These are phyloP conservation scores for Machaerirhynchus nigripectus DNA, from an alignment of 2,113 vertebrate species.

Conservation along the genomic window DNA sequence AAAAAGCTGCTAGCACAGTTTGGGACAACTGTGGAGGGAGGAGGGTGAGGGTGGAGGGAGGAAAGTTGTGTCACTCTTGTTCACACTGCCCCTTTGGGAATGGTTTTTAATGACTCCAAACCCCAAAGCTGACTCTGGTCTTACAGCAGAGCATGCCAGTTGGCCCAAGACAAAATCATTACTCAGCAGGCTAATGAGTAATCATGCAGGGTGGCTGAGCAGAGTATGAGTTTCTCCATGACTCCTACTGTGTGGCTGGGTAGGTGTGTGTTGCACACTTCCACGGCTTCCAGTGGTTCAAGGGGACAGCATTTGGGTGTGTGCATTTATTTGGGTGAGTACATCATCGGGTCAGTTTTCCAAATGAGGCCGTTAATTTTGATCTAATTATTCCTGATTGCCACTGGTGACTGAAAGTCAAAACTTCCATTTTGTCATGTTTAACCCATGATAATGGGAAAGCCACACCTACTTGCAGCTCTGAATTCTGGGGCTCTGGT, in stretches of 20 bases:
- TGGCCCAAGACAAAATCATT: not conserved
- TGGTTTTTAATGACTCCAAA: not conserved
- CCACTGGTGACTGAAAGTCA: not conserved
- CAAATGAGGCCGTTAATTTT: not conserved
- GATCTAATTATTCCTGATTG: not conserved
- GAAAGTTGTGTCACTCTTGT: not conserved
- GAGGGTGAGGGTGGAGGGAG: not conserved
- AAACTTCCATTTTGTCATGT: not conserved
- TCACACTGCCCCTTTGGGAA: not conserved
- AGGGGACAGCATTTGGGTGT: not conserved
- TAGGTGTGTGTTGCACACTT: not conserved
- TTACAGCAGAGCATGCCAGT: not conserved
- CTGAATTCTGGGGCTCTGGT: not conserved
- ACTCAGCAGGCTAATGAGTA: not conserved
- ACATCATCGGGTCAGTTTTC: not conserved
- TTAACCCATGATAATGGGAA: not conserved
- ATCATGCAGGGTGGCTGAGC: not conserved
- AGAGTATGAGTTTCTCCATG: not conserved
- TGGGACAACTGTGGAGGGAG: not conserved
- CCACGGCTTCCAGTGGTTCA: not conserved
- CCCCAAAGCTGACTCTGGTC: not conserved
- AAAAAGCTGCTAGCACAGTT: not conserved
- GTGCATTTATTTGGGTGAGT: not conserved
- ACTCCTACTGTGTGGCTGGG: fast-evolving
- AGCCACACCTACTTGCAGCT: not conserved